Conservation (phyloP, 2,113 vertebrate species). For the Trematocara variabile region DNA sequence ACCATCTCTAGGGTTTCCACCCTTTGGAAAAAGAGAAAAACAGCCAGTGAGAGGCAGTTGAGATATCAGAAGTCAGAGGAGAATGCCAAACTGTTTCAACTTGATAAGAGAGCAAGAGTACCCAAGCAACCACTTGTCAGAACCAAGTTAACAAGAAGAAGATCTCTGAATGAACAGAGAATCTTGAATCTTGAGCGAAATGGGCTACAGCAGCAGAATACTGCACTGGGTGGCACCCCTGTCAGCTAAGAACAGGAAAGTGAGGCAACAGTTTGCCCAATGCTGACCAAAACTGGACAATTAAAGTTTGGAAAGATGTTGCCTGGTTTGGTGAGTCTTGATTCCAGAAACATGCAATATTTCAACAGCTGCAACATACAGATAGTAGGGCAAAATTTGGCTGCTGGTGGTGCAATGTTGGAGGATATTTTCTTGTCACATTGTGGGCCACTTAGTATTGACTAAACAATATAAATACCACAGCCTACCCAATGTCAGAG, state of each 20-base stretch:
- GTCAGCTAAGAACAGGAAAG: not conserved
- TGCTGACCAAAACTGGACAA: not conserved
- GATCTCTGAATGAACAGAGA: not conserved
- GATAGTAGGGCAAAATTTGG: not conserved
- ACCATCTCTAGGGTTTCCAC: not conserved
- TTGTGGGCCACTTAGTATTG: not conserved
- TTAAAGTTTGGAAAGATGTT: not conserved
- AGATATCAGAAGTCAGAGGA: not conserved
- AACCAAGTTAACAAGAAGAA: not conserved
- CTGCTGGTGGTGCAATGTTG: rapidly evolving
- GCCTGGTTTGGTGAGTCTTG: not conserved
- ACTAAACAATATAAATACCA: not conserved
- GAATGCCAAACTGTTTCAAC: not conserved
- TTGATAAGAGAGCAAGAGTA: not conserved
- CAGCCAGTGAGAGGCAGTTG: not conserved
- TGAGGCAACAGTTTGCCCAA: not conserved
- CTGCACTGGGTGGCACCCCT: not conserved
- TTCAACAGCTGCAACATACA: not conserved
- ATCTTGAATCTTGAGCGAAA: not conserved
- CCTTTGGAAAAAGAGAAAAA: not conserved
- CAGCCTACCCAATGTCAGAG: not conserved
- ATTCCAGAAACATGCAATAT: not conserved
- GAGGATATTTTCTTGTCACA: not conserved
- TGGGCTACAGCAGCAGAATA: not conserved
- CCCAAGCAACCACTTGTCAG: not conserved